These are phyloP conservation scores for Pandemis cinnamomeana DNA, from an alignment of 2,888 invertebrate species.

Conservation along the genomic window DNA sequence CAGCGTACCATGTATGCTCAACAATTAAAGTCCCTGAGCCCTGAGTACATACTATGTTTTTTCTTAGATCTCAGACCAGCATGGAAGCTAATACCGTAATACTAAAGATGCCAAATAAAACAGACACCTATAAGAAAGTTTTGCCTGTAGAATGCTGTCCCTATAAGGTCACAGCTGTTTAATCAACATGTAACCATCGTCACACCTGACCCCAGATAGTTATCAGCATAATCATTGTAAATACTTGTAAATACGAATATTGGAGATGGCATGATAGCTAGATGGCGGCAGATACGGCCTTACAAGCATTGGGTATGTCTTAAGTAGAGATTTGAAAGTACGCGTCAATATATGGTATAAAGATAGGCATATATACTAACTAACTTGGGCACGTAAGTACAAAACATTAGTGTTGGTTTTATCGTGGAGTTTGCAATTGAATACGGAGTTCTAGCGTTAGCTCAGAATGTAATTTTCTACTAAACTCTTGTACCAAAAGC, in stretches of 20 bases:
- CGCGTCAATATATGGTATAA: not conserved
- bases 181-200: slow-evolving; percentile 3
- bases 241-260: slow-evolving; percentile 55
- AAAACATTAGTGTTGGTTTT: no score
- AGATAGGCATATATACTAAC: not conserved
- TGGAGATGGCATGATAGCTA: slow-evolving; percentile 53
- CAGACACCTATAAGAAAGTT: not conserved
- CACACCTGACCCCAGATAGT: slow-evolving; percentile 59
- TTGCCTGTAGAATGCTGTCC: slow-evolving; percentile 6
- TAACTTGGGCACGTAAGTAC: no score
- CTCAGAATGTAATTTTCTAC: no score
- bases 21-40: no score
- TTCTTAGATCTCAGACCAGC: no score
- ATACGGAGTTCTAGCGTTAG: no score
- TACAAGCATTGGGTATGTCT: slow-evolving; percentile 23
- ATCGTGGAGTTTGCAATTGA: no score
- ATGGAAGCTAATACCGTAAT: not conserved
- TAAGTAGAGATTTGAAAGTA: slow-evolving; percentile 10
- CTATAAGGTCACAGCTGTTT: slow-evolving; percentile 17
- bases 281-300: slow-evolving; percentile 51
- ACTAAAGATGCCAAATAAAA: not conserved
- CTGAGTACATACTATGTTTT: no score
- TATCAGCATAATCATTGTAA: slow-evolving; percentile 71
- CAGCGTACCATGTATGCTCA: no score
- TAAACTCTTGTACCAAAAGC: no score